Percentiles rank a stretch among this genome's conserved stretches.
phyloP scores from a whole-genome alignment of 2,113 vertebrate genomes.

The Panthera uncia region DNA sequence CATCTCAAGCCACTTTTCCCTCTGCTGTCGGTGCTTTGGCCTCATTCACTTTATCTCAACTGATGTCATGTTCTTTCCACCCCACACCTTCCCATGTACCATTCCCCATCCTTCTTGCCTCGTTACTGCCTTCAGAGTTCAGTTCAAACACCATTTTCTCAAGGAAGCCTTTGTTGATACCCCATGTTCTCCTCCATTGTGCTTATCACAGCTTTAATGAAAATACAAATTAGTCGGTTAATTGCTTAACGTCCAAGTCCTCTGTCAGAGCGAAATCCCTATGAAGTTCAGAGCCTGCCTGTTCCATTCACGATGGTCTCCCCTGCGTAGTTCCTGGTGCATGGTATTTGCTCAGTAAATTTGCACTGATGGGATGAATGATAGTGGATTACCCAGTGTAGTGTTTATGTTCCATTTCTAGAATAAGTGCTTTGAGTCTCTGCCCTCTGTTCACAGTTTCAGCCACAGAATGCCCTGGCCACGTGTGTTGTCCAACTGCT shows the following conservation, averaged over 20 bases:
- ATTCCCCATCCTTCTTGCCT: background rate
- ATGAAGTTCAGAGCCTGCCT: no score
- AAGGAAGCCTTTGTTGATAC: background rate
- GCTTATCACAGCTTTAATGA: background rate
- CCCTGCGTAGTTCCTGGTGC: fast-evolving
- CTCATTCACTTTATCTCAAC: background rate
- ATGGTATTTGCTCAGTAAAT: background rate
- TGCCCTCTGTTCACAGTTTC: background rate
- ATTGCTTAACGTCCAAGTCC: background rate
- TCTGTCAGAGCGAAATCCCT: background rate
- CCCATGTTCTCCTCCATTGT: background rate
- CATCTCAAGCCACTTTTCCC: no score
- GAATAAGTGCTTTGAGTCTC: background rate
- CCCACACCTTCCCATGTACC: background rate
- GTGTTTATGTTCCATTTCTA: background rate
- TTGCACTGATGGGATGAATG: fast-evolving
- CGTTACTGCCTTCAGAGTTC: background rate
- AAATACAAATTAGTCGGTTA: background rate
- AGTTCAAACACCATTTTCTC: background rate
- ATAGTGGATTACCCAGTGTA: background rate
- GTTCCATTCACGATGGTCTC: fast-evolving
- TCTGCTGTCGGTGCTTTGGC: background rate
- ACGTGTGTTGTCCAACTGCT: fast-evolving
- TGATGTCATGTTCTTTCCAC: no score
- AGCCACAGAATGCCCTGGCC: background rate